Evolutionary conservation across 2,113 vertebrate genomes (phyloP), one percentile per base, ranked within the genome.

Genomic region (Eubucco bourcierii): DNA sequence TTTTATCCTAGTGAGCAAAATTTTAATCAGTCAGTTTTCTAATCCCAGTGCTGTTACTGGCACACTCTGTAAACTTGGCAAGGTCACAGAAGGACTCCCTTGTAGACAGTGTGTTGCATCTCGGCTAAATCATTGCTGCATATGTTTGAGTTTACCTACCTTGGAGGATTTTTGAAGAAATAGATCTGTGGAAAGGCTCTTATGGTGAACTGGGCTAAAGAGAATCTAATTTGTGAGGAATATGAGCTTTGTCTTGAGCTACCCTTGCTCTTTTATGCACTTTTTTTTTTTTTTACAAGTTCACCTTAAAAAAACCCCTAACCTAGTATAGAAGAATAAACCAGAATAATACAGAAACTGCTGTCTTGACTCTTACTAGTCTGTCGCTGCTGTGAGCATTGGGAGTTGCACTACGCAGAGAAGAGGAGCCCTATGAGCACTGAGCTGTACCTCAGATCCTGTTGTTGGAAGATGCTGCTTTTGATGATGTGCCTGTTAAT

Each of bases 1-100:
- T 96, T 97, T 97, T 96, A 95, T 97, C 92, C 65, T 95, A 93
- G 88, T 97, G 95, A 97, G 94, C 91, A 96, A 97, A 97, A 94
- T 94, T 97, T 97, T 95, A 95, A 89, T 97, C 96, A 97, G 93
- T 63, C 60, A 23, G 82, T 96, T 97, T 97, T 96, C 89, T 95
- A 93, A 92, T 93, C 72, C 53, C 83, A 84, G 80, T 80, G 95
- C 95, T 93, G 95, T 91, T 97, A 96, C 75, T 93, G 94, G 94
- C 92, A 96, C 82, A 94, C 80, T 87, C 67, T 94, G 68, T 95
- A 94, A 97, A 94, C 37, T 94, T 95, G 94, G 94, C 93, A 97
- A 97, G 94, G 94, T 96, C 95, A 96, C 24, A 94, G 91, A 93
- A 96, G 87, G 78, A 88, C 80, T 95, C 87, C 16, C 15, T 44